Base-by-base conservation (phyloP, 2,888 invertebrate genomes). In the Drosophila cognata region DNA sequence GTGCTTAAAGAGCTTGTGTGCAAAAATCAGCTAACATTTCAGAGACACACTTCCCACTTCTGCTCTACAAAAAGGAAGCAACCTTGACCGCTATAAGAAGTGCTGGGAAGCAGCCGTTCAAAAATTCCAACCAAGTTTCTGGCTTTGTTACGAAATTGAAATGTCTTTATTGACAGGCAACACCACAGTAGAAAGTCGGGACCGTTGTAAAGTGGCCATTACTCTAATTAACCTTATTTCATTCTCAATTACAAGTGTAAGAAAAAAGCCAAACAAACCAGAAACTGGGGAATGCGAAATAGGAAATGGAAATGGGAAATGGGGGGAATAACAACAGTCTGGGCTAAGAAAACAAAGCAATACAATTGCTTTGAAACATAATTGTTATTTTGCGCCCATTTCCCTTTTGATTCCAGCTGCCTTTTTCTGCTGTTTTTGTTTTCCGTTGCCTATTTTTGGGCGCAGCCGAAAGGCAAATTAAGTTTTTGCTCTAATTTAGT, bases 341-440 rank as follows among this genome's bases (percentile, higher is more conserved):
- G 48, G 53, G 48, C 48, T 51, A 62, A 83, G 68, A 80, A 72
- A 81, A 74, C 79, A 84, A 84, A 81, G 76, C 84, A 82, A 81
- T 84, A 90, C 91, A 89, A 89, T 89, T 91, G 81, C 91, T 84
- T 90, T 85, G 81, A 85, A 90, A 85, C 85, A 84, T 89, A 91
- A 91, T 91, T 90, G 91, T 90, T 91, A 89, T 90, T 90, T 82
- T 90, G 81, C 76, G 83, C 86, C 74, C 74, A 73, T 85, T 87
- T 76, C 77, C 72, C 74, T 88, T 85, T 86, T 85, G 83, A 88
- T 79, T 89, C 70, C 76, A 76, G 35, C 55, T 61, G 63, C 36
- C 29, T 57, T 59, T 67, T 69, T 56, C 51, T 57, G 16, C 50
- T 56, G 35, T 50, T 51, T 10, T 65, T 62, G 59, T 25, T 46